Evolutionary conservation across 2,113 vertebrate species (phyloP).

Genomic region (Lamprologus ornatipinnis): DNA sequence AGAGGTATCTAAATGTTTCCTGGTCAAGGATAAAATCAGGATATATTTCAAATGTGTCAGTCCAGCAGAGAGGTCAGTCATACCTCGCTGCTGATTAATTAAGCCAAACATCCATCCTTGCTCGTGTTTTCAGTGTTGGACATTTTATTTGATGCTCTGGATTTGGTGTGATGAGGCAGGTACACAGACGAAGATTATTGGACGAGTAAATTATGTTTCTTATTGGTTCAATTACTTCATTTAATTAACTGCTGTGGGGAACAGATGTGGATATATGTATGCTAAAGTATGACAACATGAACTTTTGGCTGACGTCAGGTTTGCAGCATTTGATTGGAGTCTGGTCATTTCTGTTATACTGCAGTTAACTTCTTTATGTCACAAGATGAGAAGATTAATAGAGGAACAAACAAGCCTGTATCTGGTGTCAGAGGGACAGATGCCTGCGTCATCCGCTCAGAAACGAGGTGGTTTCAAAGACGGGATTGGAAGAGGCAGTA

Average conservation of each 20-base stretch:
- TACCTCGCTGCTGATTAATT: not conserved
- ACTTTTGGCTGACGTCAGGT: not conserved
- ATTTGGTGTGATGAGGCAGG: not conserved
- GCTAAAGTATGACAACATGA: not conserved
- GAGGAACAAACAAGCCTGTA: not conserved
- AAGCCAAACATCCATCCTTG: not conserved
- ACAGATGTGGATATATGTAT: not conserved
- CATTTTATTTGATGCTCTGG: not conserved
- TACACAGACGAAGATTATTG: not conserved
- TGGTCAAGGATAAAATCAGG: not conserved
- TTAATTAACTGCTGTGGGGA: not conserved
- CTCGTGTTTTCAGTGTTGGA: not conserved
- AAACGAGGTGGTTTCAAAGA: not conserved
- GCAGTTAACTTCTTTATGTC: not conserved
- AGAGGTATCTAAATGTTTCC: not conserved
- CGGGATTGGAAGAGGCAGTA: not conserved
- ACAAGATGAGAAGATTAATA: not conserved
- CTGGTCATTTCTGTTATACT: not conserved
- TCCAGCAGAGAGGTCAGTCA: not conserved
- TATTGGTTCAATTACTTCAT: not conserved
- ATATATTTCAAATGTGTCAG: not conserved
- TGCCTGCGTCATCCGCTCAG: not conserved
- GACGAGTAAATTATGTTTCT: not conserved
- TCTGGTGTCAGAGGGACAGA: not conserved
- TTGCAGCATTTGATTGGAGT: not conserved